These are phyloP conservation scores for Ectemnius continuus DNA, from an alignment of 2,888 invertebrate species.

Conservation along the genomic window DNA sequence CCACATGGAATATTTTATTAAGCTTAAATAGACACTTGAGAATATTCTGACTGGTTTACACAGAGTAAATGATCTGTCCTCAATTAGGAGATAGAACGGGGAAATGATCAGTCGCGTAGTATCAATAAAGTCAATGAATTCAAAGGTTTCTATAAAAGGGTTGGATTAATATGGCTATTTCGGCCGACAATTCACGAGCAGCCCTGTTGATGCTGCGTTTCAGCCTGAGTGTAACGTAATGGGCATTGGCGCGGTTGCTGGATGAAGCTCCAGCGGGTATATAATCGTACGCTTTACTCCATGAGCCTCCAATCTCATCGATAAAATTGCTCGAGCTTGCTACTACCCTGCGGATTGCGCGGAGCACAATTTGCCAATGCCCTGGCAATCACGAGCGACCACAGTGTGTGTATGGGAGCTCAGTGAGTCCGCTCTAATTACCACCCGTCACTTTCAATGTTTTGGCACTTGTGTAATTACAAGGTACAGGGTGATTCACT, in stretches of 20 bases:
- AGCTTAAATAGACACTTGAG: background rate
- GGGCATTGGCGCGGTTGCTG: background rate
- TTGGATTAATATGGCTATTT: too few species aligned
- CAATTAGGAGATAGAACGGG: too few species aligned
- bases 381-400: conserved; percentile 13
- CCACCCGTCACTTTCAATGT: conserved; percentile 17
- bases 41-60: too few species aligned
- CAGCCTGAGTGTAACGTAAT: too few species aligned
- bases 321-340: conserved; percentile 29
- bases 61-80: too few species aligned
- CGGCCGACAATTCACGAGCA: too few species aligned
- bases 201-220: too few species aligned
- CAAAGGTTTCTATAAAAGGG: too few species aligned
- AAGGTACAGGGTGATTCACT: too few species aligned
- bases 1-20: conserved; percentile 26
- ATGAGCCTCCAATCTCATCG: conserved; percentile 32
- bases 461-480: conserved; percentile 24
- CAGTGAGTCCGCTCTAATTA: conserved; percentile 27
- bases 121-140: too few species aligned
- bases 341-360: background rate
- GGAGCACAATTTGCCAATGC: conserved; percentile 33
- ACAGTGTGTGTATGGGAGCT: background rate
- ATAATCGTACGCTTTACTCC: conserved; percentile 2
- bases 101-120: too few species aligned
- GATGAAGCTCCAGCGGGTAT: conserved; percentile 14